These are phyloP conservation scores for Polyodon spathula DNA, from an alignment of 2,113 vertebrate species.

Conservation along the genomic window DNA sequence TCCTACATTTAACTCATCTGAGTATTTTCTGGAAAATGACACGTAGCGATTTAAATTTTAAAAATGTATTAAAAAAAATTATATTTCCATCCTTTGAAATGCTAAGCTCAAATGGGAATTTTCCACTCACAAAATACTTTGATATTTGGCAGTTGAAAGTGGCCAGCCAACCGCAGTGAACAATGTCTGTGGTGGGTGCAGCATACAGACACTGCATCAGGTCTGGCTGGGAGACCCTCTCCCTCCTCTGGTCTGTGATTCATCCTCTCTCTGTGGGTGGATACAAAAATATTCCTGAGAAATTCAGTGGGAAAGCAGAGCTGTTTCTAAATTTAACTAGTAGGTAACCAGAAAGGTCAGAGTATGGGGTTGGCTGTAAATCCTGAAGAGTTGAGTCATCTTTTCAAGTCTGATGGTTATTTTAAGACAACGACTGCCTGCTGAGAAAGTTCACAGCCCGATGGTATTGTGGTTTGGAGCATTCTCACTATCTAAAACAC, in stretches of 20 bases:
- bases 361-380: constrained; percentile 44
- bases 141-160: constrained; percentile 27
- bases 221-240: constrained; percentile 19
- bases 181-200: constrained; percentile 15
- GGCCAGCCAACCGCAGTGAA: constrained; percentile 7
- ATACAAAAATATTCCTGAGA: constrained; percentile 46
- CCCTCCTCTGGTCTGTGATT: constrained; percentile 39
- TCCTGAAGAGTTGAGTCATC: constrained; percentile 46
- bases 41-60: not conserved
- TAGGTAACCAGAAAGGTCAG: constrained; percentile 42
- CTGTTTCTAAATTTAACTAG: constrained; percentile 63
- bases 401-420: constrained; percentile 31
- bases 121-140: constrained; percentile 22
- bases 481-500: constrained; percentile 20
- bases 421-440: constrained; percentile 24
- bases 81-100: constrained; percentile 1
- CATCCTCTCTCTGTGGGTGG: constrained; percentile 45
- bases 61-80: not conserved
- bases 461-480: constrained; percentile 20
- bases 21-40: too few relatives aligned
- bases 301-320: constrained; percentile 51
- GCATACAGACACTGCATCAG: not conserved
- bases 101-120: constrained; percentile 21
- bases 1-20: too few relatives aligned
- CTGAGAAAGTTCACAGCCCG: constrained; percentile 27